Conservation (phyloP, 2,797 vertebrate species). For the Pseudomugil tenellus region DNA sequence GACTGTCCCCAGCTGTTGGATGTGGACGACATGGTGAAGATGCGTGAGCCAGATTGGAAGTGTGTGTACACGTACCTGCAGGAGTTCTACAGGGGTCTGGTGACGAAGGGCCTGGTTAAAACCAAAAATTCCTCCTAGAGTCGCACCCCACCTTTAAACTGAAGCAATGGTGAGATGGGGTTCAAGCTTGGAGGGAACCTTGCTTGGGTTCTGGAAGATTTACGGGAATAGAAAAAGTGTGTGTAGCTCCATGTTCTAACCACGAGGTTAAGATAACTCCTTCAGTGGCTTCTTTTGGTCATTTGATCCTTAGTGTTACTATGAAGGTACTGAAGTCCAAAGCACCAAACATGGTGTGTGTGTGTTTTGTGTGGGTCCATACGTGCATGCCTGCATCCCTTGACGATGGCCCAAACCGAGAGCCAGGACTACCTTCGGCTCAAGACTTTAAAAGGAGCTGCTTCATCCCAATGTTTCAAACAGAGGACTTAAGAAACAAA, state of each 20-base stretch:
- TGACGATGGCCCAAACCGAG: slow-evolving; percentile 54
- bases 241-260: slow-evolving; percentile 17
- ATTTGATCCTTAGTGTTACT: slow-evolving; percentile 47
- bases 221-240: slow-evolving; percentile 16
- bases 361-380: slow-evolving; percentile 24
- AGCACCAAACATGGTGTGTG: slow-evolving; percentile 66
- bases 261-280: slow-evolving; percentile 17
- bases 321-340: slow-evolving; percentile 35
- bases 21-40: slow-evolving; percentile 99
- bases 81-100: slow-evolving; percentile 99
- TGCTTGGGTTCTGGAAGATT: slow-evolving; percentile 38
- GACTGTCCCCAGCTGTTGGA: slow-evolving; percentile 99
- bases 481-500: slow-evolving; percentile 59
- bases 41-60: slow-evolving; percentile 99
- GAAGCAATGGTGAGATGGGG: slow-evolving; percentile 91
- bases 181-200: slow-evolving; percentile 60
- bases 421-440: slow-evolving; percentile 61
- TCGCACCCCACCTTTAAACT: slow-evolving; percentile 76
- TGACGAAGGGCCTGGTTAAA: slow-evolving; percentile 99
- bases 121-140: slow-evolving; percentile 98
- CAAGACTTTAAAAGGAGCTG: slow-evolving; percentile 78
- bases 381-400: slow-evolving; percentile 46
- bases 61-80: slow-evolving; percentile 99
- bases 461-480: slow-evolving; percentile 58
- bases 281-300: slow-evolving; percentile 39